Evolutionary conservation across 2,888 invertebrate genomes (phyloP).

Genomic region (Apamea epomidion): DNA sequence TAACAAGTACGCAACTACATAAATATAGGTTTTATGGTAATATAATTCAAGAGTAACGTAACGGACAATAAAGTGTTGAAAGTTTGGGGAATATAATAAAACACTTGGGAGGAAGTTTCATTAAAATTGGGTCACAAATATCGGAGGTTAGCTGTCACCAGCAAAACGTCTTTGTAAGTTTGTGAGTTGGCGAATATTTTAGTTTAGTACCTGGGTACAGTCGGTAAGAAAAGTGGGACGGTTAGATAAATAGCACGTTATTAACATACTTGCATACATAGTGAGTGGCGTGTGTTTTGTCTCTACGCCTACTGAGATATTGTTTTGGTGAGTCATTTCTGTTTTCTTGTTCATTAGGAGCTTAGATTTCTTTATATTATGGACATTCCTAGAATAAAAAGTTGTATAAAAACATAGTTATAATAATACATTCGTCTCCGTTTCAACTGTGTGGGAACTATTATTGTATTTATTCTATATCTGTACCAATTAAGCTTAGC

Average conservation of each 20-base stretch:
- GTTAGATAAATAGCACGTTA: conserved; percentile 23
- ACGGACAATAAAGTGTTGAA: conserved; percentile 57
- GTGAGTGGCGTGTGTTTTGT: conserved; percentile 6
- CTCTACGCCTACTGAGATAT: not conserved
- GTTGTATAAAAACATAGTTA: not conserved
- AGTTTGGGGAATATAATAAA: conserved; percentile 64
- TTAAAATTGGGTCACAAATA: conserved; percentile 66
- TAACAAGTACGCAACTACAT: conserved; percentile 24
- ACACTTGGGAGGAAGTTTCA: conserved; percentile 58
- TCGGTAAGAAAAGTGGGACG: conserved; percentile 32
- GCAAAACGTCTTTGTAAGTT: conserved; percentile 62
- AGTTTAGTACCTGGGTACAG: conserved; percentile 51
- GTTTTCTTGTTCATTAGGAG: not conserved
- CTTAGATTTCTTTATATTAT: not conserved
- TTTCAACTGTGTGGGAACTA: not conserved
- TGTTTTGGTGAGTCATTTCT: not conserved
- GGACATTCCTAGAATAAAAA: not conserved
- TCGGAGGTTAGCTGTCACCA: conserved; percentile 65
- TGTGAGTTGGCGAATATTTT: conserved; percentile 49
- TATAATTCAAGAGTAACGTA: conserved; percentile 52
- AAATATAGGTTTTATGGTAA: conserved; percentile 52
- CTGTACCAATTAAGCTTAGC: not conserved
- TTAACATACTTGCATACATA: conserved; percentile 21
- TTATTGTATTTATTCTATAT: not conserved
- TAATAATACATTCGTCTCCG: not conserved